Base-by-base conservation (phyloP, 2,888 invertebrate genomes). In the Serrognathus titanus region DNA sequence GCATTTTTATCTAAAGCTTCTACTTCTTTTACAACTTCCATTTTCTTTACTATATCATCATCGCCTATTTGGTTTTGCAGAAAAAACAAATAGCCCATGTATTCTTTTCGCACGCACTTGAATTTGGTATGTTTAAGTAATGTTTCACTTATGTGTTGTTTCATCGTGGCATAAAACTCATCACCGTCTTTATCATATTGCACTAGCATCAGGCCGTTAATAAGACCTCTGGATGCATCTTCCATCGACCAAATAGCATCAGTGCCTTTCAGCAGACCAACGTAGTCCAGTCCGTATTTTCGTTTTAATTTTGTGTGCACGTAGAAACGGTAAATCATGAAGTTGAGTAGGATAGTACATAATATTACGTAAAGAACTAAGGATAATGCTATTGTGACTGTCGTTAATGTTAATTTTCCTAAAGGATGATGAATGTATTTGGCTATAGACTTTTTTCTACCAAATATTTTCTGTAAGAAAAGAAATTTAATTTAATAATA, bases 141-240 rank as follows among this genome's bases (percentile, higher is more conserved):
- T 10, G 52, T 43, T 10, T 52, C 11, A 20, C 52, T 35, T 5
- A 52, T 20, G 11, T 43, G 31, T 35, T 45, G n/a, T 13, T 52
- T 52, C 52, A 52, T 52, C 8, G 11, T 11, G 45, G 12, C 12
- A 37, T 24, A 45, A 36, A 52, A 52, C 9, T 43, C 45, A n/a
- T 52, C 52, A 6, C 43, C 43, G 24, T 52, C 43, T 10, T 31
- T 10, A 13, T 35, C 45, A 13, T 36, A 43, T 31, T 52, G 45
- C n/a, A 52, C 45, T 20, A 52, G 10, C 52, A 52, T 52, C 9
- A 52, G 9, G 3, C 52, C 52, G 11, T 52, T 52, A 36, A 52
- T 37, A 6, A 52, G 11, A 4, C 52, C 52, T 45, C 52, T 31
- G 35, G 52, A 52, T 11, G 43, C 10, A 16, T 52, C 52, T 46